phyloP scores from a whole-genome alignment of 2,797 vertebrate species.

The Cirrhinus mrigala region DNA sequence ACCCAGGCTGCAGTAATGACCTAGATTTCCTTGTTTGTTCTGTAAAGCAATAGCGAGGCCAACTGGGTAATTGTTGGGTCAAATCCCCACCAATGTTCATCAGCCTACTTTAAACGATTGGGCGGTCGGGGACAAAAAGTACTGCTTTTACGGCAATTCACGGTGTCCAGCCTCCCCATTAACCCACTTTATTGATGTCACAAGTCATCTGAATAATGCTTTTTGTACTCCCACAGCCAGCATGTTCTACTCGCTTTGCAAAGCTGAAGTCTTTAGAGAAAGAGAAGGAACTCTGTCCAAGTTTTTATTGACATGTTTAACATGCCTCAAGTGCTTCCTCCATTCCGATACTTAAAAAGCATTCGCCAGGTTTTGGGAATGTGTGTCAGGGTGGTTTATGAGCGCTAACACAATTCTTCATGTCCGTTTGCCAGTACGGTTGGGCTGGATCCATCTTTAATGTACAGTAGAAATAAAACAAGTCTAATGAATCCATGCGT shows the following conservation, averaged over 20 bases:
- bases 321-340: slow-evolving; percentile 63
- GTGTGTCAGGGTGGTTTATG: slow-evolving; percentile 18
- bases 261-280: slow-evolving; percentile 19
- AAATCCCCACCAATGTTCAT: slow-evolving; percentile 47
- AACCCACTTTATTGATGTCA: slow-evolving; percentile 55
- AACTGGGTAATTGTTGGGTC: slow-evolving; percentile 48
- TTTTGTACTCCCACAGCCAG: slow-evolving; percentile 29
- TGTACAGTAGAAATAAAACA: not conserved
- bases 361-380: not conserved
- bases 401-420: slow-evolving; percentile 8
- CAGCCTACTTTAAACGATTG: slow-evolving; percentile 43
- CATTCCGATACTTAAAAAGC: slow-evolving; percentile 60
- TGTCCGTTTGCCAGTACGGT: not conserved
- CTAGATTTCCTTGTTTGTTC: slow-evolving; percentile 49
- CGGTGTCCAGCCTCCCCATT: slow-evolving; percentile 45
- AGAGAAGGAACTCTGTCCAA: slow-evolving; percentile 58
- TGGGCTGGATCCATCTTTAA: not conserved
- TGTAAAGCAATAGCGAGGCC: slow-evolving; percentile 12
- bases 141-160: slow-evolving; percentile 48
- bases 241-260: not conserved
- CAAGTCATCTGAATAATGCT: slow-evolving; percentile 43
- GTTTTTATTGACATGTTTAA: slow-evolving; percentile 62
- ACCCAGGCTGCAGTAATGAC: slow-evolving; percentile 42
- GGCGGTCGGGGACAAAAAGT: slow-evolving; percentile 32
- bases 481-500: slow-evolving; percentile 45